phyloP scores from a whole-genome alignment of 2,113 vertebrate species.

The Origma solitaria region DNA sequence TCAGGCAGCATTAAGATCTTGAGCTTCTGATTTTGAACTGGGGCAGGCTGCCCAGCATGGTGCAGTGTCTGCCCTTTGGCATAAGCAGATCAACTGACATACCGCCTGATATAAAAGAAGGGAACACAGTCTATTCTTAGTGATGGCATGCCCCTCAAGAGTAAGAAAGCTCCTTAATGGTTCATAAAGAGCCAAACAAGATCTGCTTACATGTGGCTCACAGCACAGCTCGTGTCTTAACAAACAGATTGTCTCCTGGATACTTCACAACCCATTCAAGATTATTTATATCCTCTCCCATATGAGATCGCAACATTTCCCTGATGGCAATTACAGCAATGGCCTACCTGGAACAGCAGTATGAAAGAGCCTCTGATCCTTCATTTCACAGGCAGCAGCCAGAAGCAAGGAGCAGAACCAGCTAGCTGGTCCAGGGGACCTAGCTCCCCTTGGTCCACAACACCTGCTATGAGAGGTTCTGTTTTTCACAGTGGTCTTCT shows the following conservation, averaged over 20 bases:
- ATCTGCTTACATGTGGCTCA: not conserved
- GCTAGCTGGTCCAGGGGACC: not conserved
- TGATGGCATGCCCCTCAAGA: not conserved
- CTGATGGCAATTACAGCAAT: not conserved
- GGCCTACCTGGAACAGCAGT: not conserved
- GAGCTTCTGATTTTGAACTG: not conserved
- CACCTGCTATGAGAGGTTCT: not conserved
- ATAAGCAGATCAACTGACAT: not conserved
- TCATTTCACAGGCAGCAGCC: not conserved
- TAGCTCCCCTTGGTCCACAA: not conserved
- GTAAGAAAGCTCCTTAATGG: not conserved
- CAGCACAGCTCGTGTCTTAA: not conserved
- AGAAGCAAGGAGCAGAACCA: not conserved
- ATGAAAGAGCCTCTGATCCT: not conserved
- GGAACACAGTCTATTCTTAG: not conserved
- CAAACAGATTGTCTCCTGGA: not conserved
- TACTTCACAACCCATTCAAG: not conserved
- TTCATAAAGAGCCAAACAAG: not conserved
- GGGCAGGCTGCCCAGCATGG: not conserved
- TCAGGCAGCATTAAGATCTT: not conserved
- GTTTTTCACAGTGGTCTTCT: not conserved
- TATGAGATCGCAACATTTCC: not conserved
- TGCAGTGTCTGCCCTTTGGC: not conserved
- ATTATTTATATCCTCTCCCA: conserved; percentile 10
- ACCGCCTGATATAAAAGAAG: not conserved